Percentiles rank a stretch among this genome's conserved stretches.
Conservation (phyloP, 2,888 invertebrate species). For the Cotesia congregata region DNA sequence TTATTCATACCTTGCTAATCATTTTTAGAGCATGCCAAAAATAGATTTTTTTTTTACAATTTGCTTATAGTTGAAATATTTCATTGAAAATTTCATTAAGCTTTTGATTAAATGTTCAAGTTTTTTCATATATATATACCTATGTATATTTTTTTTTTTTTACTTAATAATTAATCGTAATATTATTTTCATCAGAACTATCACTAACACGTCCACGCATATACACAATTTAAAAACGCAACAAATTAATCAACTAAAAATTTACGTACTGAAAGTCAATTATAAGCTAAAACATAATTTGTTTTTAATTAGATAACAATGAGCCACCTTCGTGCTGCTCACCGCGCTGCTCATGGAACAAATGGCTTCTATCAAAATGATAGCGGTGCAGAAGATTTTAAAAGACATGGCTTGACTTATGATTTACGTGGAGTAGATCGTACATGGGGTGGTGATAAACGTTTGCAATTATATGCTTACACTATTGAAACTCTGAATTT, state of each 20-base stretch:
- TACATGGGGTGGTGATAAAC: slow-evolving; percentile 79
- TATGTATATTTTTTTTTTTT: background rate
- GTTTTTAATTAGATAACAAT: slow-evolving; percentile 79
- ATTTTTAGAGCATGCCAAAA: background rate
- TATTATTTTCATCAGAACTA: slow-evolving; percentile 12
- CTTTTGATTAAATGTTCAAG: background rate
- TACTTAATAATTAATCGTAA: background rate
- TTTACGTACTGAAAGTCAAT: too few relatives aligned
- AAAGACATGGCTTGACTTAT: slow-evolving; percentile 55
- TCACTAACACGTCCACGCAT: background rate
- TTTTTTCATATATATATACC: background rate
- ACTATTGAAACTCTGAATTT: slow-evolving; percentile 95
- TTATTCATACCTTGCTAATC: background rate
- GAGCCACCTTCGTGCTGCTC: slow-evolving; percentile 82
- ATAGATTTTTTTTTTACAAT: background rate
- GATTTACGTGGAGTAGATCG: slow-evolving; percentile 68
- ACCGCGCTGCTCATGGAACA: slow-evolving; percentile 72
- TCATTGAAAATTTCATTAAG: background rate
- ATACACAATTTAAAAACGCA: background rate
- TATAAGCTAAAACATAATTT: background rate
- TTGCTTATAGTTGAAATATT: background rate
- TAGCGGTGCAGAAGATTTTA: slow-evolving; percentile 65
- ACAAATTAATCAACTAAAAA: background rate
- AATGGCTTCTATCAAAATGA: slow-evolving; percentile 65
- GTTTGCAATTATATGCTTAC: slow-evolving; percentile 92